Evolutionary conservation across 1,140 invertebrate species (phyloP).

Genomic region (Muscidifurax raptorellus): DNA sequence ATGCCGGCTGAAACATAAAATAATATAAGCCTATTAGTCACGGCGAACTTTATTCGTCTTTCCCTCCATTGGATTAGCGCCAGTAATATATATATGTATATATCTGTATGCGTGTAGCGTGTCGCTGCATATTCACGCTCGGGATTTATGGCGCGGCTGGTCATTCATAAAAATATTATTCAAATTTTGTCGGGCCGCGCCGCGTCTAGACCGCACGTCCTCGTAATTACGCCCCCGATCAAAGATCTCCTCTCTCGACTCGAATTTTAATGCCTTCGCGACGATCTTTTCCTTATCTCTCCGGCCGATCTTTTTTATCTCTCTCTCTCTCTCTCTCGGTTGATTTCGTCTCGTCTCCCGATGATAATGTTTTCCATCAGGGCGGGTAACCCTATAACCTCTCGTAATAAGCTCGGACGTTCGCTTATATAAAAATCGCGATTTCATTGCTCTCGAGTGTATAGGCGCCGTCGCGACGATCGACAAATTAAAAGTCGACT

Average conservation of each 20-base stretch:
- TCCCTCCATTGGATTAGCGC: slow-evolving; percentile 50
- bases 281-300: background rate
- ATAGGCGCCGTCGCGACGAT: slow-evolving; percentile 1
- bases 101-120: too few relatives aligned
- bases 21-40: slow-evolving; percentile 75
- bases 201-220: background rate
- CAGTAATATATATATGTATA: too few relatives aligned
- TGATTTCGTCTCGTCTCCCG: background rate
- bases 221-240: slow-evolving; percentile 52
- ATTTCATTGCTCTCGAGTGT: background rate
- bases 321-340: slow-evolving; percentile 48
- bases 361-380: slow-evolving; percentile 37
- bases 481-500: slow-evolving; percentile 44
- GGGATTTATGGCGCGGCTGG: slow-evolving; percentile 72
- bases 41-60: slow-evolving; percentile 45
- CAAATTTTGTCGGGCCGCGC: slow-evolving; percentile 68
- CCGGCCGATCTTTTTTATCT: background rate
- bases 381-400: slow-evolving; percentile 49
- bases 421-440: slow-evolving; percentile 29
- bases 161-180: slow-evolving; percentile 76
- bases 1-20: slow-evolving; percentile 71
- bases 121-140: slow-evolving; percentile 30
- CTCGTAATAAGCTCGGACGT: slow-evolving; percentile 13
- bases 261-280: background rate
- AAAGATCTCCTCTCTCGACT: background rate